Evolutionary conservation across 1,140 invertebrate species (phyloP), one percentile per base, ranked within the genome.

Genomic region (Cydia fagiglandana): DNA sequence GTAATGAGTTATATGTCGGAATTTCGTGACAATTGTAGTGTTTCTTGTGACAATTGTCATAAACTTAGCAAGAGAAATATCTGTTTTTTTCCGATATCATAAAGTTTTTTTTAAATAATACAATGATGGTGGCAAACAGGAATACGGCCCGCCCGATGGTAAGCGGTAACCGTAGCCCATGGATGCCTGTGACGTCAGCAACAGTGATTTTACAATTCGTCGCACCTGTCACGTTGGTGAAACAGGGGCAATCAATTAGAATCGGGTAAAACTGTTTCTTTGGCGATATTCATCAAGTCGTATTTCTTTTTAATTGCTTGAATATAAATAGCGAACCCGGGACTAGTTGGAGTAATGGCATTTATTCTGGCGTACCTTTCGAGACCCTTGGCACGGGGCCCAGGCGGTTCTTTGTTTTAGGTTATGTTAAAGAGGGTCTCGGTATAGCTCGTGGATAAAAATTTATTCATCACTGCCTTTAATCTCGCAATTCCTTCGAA

Each of bases 371-470:
- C 15, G 28, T 4, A 68, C 64, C 64, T 68, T 64, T 68, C 4
- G 64, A 75, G 66, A 53, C 53, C 73, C 73, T 81, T 84, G 82
- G 83, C 83, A 80, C 53, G 73, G 56, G 53, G 82, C 82, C 83
- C 77, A 50, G 41, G 47, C n/a, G 53, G 34, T 78, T 80, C 79
- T 82, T 81, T 74, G 76, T 82, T 81, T 77, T 70, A 68, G 73
- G 76, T 83, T 83, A 83, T 83, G 80, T 68, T 83, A 81, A 84
- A 76, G 79, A 81, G 78, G 78, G 79, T 74, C 73, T 73, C 75
- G 56, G 66, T 77, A 77, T 64, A 56, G 0, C 53, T 10, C 12
- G 28, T 73, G 75, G 30, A 73, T 15, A 73, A 47, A 73, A 75
- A 73, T 73, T 75, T 78, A 78, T 78, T 75, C 77, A 75, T 78